These are phyloP conservation scores for Polydrusus tereticollis DNA, from an alignment of 2,888 invertebrate genomes.

Conservation along the genomic window DNA sequence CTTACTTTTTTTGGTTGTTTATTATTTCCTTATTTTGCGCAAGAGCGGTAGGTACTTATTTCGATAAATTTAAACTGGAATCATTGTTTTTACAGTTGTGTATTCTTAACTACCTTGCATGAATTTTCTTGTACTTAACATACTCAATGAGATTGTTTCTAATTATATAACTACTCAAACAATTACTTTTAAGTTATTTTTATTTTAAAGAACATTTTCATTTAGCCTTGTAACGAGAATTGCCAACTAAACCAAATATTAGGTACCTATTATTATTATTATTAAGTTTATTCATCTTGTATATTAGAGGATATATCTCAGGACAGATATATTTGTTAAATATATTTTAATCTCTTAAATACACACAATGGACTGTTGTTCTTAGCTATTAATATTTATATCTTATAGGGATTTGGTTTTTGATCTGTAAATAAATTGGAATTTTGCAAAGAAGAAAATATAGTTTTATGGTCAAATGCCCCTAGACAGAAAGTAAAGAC, in stretches of 20 bases:
- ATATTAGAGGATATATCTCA: neutral
- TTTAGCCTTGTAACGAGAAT: neutral
- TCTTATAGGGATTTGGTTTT: neutral
- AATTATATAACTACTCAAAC: neutral
- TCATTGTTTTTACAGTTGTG: neutral
- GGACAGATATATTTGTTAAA: neutral
- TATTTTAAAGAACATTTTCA: neutral
- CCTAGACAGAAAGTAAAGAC: no score
- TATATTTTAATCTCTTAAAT: no score
- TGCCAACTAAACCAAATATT: constrained; percentile 13
- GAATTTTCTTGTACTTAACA: constrained; percentile 2
- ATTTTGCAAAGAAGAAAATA: no score
- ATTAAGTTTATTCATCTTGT: neutral
- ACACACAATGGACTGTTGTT: no score
- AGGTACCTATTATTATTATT: neutral
- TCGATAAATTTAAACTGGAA: no score
- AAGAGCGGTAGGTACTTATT: no score
- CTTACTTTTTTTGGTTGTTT: no score
- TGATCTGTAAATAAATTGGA: no score
- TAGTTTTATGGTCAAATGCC: no score
- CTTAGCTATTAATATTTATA: no score
- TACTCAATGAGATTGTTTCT: neutral
- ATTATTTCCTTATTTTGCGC: no score
- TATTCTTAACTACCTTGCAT: neutral
- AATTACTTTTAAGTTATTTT: neutral